Evolutionary conservation across 2,797 vertebrate genomes (phyloP).

Genomic region (Nothura maculosa): DNA sequence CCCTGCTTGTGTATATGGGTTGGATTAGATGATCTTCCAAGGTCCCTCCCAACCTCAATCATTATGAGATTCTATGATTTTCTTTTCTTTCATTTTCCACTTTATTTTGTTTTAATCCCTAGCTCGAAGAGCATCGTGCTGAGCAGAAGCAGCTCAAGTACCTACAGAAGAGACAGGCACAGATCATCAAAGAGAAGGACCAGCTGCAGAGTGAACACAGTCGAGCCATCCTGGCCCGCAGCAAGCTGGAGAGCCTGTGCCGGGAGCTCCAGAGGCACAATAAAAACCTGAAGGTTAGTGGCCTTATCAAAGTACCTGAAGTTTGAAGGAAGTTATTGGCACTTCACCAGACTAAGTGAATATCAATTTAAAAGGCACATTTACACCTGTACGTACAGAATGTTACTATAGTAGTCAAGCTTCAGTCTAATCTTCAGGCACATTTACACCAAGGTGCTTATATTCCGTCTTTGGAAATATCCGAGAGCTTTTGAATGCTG

Average conservation of each 20-base stretch:
- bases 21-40: too few relatives aligned
- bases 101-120: not conserved
- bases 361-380: not conserved
- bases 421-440: not conserved
- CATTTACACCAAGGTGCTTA: not conserved
- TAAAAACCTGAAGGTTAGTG: conserved; percentile 90
- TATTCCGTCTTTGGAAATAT: not conserved
- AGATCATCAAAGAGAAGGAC: conserved; percentile 87
- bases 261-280: conserved; percentile 93
- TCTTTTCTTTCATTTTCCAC: not conserved
- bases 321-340: not conserved
- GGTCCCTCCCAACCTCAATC: too few relatives aligned
- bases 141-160: conserved; percentile 86
- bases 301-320: not conserved
- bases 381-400: not conserved
- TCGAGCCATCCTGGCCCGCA: conserved; percentile 86
- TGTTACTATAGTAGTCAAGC: not conserved
- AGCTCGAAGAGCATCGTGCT: conserved; percentile 85
- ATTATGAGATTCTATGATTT: not conserved
- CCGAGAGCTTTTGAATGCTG: fast-evolving
- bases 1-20: too few relatives aligned
- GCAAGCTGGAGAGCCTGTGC: conserved; percentile 92
- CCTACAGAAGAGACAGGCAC: conserved; percentile 85
- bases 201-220: conserved; percentile 89
- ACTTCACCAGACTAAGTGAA: not conserved